Evolutionary conservation across 2,797 vertebrate species (phyloP).

Genomic region (Lutjanus argentimaculatus): DNA sequence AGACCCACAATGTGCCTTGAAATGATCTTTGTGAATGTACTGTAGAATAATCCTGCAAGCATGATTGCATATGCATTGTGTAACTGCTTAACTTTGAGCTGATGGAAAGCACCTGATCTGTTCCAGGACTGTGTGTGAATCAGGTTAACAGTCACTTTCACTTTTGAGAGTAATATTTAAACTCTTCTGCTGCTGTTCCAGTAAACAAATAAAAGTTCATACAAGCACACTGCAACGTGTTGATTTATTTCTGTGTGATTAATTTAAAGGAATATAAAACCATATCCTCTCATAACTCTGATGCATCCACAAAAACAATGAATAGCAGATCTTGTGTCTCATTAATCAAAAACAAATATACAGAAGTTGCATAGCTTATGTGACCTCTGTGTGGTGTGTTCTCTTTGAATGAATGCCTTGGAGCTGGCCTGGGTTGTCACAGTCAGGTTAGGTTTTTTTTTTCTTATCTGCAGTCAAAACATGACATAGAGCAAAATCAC

Average conservation of each 20-base stretch:
- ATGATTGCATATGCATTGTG: background rate
- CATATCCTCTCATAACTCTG: background rate
- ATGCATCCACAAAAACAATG: background rate
- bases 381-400: too few relatives aligned
- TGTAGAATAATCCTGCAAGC: background rate
- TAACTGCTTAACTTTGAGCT: background rate
- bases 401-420: too few relatives aligned
- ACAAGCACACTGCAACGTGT: background rate
- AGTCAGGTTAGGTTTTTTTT: too few relatives aligned
- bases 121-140: background rate
- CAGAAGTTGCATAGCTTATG: background rate
- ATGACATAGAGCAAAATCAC: too few relatives aligned
- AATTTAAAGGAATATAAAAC: background rate
- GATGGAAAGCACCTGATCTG: background rate
- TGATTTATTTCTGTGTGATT: background rate
- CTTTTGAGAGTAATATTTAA: too few relatives aligned
- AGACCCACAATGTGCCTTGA: conserved; percentile 19
- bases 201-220: conserved; percentile 20
- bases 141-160: too few relatives aligned
- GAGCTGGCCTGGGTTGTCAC: too few relatives aligned
- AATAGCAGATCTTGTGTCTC: background rate
- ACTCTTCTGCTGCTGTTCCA: background rate
- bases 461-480: too few relatives aligned
- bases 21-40: background rate
- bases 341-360: background rate